phyloP scores from a whole-genome alignment of 2,888 invertebrate genomes.

The Drosophila imparisetae region DNA sequence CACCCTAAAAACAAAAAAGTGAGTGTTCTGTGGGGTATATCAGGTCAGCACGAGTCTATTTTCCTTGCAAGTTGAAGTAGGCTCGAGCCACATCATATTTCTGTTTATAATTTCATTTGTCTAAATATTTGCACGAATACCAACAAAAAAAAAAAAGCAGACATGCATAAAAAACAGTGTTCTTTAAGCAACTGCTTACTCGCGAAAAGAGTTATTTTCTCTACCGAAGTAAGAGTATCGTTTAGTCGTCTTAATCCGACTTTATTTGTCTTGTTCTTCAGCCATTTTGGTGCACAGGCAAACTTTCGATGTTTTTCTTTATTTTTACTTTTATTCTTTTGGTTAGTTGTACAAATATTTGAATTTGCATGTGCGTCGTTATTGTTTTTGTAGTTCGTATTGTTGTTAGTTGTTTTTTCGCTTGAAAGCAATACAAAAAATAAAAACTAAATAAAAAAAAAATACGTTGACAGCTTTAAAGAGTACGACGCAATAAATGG shows the following conservation, averaged over 20 bases:
- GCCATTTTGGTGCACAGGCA: slow-evolving; percentile 18
- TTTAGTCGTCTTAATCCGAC: neutral
- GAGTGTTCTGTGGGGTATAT: neutral
- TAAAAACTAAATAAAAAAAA: neutral
- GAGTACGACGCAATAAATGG: slow-evolving; percentile 57
- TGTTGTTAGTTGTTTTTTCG: slow-evolving; percentile 7
- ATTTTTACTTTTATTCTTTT: slow-evolving; percentile 11
- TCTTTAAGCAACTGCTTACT: neutral
- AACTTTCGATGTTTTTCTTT: slow-evolving; percentile 32
- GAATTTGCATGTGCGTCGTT: slow-evolving; percentile 7
- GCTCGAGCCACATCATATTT: neutral
- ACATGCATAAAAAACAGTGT: neutral
- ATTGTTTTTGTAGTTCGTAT: neutral
- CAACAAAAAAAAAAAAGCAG: neutral
- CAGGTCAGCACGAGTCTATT: neutral
- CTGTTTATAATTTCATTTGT: neutral
- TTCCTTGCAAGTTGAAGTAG: neutral
- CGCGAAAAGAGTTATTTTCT: neutral
- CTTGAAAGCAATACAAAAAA: slow-evolving; percentile 4
- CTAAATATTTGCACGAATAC: slow-evolving; percentile 32
- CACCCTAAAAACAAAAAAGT: neutral
- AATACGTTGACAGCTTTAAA: slow-evolving; percentile 7
- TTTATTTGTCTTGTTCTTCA: neutral
- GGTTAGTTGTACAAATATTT: slow-evolving; percentile 42
- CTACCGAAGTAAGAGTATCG: neutral